These are phyloP conservation scores for Chionomys nivalis DNA, from an alignment of 2,113 vertebrate genomes.

Conservation along the genomic window DNA sequence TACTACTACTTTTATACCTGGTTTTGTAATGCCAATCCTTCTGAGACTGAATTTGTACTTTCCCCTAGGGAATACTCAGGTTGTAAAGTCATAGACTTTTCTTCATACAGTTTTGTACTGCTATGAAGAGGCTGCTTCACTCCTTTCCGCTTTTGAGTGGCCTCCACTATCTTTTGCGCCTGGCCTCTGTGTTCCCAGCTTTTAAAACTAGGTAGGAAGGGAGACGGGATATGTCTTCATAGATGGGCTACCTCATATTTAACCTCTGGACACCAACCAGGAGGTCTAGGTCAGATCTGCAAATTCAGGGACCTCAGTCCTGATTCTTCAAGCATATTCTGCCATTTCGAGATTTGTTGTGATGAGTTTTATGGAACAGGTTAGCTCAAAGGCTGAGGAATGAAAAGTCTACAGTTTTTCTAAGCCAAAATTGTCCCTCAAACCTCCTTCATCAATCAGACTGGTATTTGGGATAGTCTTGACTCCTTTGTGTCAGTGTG, in stretches of 20 bases:
- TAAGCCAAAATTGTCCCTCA: not conserved
- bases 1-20: slow-evolving; percentile 1
- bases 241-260: accelerated
- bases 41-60: slow-evolving; percentile 30
- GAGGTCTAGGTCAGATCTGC: not conserved
- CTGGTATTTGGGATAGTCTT: not conserved
- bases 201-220: not conserved
- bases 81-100: not conserved
- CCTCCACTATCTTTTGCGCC: not conserved
- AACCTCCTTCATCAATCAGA: not conserved
- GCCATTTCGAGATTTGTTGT: not conserved
- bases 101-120: not conserved
- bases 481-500: slow-evolving; percentile 3
- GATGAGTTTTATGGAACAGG: not conserved
- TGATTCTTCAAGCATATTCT: not conserved
- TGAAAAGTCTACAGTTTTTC: not conserved
- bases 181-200: no score
- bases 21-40: slow-evolving; percentile 26
- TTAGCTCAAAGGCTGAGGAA: not conserved
- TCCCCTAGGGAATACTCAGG: not conserved
- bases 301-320: not conserved
- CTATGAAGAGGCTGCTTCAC: not conserved
- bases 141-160: not conserved
- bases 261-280: not conserved
- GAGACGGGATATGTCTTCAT: not conserved